Conservation (phyloP, 2,113 vertebrate species). For the Malurus alboscapulatus region DNA sequence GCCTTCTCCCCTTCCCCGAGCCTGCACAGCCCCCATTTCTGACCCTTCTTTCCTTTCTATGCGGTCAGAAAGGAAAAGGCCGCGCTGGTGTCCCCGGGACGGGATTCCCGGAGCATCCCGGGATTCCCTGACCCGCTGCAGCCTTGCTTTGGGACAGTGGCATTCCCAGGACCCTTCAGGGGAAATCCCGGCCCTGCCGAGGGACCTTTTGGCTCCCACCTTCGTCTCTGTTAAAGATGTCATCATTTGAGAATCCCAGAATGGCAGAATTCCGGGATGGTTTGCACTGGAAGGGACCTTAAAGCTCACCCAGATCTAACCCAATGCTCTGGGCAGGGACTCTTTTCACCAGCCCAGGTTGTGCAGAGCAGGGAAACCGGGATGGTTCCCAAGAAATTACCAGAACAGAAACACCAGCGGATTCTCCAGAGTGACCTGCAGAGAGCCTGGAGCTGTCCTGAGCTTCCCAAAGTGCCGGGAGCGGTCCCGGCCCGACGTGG, state of each 20-base stretch:
- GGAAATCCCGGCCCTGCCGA: rapidly evolving
- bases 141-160: rapidly evolving
- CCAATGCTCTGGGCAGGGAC: neutral
- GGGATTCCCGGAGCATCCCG: neutral
- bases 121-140: rapidly evolving
- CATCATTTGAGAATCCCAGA: neutral
- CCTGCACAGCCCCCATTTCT: neutral
- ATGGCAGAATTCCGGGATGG: rapidly evolving
- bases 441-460: neutral
- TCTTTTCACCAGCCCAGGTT: rapidly evolving
- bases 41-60: neutral
- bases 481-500: neutral
- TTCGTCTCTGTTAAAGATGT: neutral
- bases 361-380: neutral
- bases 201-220: too few species aligned
- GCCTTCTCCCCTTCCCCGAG: neutral
- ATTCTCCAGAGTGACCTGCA: rapidly evolving
- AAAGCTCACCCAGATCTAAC: neutral
- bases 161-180: neutral
- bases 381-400: neutral
- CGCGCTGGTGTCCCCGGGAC: rapidly evolving
- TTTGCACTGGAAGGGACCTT: too few species aligned
- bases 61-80: rapidly evolving
- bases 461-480: neutral
- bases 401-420: neutral